These are phyloP conservation scores for Xylophagus ater DNA, from an alignment of 2,888 invertebrate genomes.

Conservation along the genomic window DNA sequence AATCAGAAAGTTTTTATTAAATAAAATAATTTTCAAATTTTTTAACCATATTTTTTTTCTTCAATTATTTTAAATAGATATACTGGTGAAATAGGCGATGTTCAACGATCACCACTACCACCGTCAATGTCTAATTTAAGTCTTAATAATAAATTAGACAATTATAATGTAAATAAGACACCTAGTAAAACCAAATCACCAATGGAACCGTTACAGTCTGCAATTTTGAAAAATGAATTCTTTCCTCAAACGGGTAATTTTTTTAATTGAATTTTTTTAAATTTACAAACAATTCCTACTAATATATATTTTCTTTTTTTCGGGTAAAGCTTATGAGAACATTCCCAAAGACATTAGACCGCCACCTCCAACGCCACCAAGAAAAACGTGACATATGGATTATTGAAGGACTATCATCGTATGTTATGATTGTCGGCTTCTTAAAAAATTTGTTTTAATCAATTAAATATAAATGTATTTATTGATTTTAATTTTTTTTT, in stretches of 20 bases:
- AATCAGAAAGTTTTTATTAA: too few species aligned
- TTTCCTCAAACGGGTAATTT: slow-evolving; percentile 27
- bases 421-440: too few species aligned
- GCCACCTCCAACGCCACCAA: slow-evolving; percentile 38
- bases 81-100: slow-evolving; percentile 38
- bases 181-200: slow-evolving; percentile 16
- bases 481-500: too few species aligned
- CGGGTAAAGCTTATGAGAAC: slow-evolving; percentile 40
- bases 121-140: slow-evolving; percentile 38
- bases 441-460: too few species aligned
- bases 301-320: slow-evolving; percentile 25
- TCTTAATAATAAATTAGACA: slow-evolving; percentile 31
- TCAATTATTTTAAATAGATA: slow-evolving; percentile 25
- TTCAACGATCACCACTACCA: slow-evolving; percentile 38
- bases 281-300: background rate
- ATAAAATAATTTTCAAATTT: too few species aligned
- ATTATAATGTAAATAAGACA: slow-evolving; percentile 14
- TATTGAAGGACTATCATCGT: too few species aligned
- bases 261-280: background rate
- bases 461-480: too few species aligned
- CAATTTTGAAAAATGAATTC: slow-evolving; percentile 20
- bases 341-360: slow-evolving; percentile 40
- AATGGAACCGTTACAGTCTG: slow-evolving; percentile 11
- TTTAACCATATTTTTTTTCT: background rate
- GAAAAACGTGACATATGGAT: slow-evolving; percentile 40